Evolutionary conservation across 1,140 invertebrate genomes (phyloP).

Genomic region (Dysdera silvatica): DNA sequence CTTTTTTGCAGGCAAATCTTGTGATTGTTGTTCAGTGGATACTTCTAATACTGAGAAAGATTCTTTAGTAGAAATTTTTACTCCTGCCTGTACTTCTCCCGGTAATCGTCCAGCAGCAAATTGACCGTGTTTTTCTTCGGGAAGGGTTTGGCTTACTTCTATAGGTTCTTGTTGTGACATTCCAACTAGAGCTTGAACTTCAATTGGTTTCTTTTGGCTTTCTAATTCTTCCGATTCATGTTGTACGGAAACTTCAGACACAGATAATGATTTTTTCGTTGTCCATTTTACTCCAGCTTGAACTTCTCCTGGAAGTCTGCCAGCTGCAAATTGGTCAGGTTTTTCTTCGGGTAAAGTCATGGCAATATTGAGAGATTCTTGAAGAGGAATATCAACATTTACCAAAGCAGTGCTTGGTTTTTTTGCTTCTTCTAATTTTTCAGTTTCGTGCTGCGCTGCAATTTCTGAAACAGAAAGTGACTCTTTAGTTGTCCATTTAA

Average conservation of each 20-base stretch:
- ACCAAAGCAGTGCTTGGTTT: conserved; percentile 3
- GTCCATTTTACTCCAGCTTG: conserved; percentile 21
- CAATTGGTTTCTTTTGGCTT: conserved; percentile 6
- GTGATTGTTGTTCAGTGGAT: conserved; percentile 9
- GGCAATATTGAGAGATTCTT: conserved; percentile 45
- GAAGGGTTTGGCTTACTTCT: conserved; percentile 19
- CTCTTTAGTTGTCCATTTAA: conserved; percentile 12
- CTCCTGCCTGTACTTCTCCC: conserved; percentile 12
- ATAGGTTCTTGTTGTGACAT: conserved; percentile 15
- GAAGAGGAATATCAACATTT: not conserved
- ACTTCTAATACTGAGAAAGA: conserved; percentile 27
- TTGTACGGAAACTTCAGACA: conserved; percentile 23
- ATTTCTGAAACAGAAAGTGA: conserved; percentile 20
- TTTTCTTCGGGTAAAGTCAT: conserved; percentile 55
- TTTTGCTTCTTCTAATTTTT: not conserved
- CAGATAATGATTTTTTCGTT: conserved; percentile 21
- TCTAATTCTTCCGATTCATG: conserved; percentile 13
- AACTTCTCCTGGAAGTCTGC: conserved; percentile 16
- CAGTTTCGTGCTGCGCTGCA: not conserved
- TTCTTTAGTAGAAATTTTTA: conserved; percentile 18
- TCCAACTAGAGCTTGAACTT: conserved; percentile 14
- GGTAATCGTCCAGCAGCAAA: conserved; percentile 15
- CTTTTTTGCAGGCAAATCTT: conserved; percentile 5
- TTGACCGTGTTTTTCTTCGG: conserved; percentile 19
- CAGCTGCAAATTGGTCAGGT: conserved; percentile 63